Conservation (phyloP, 1,140 invertebrate genomes). For the Philotrypesis tridentata region DNA sequence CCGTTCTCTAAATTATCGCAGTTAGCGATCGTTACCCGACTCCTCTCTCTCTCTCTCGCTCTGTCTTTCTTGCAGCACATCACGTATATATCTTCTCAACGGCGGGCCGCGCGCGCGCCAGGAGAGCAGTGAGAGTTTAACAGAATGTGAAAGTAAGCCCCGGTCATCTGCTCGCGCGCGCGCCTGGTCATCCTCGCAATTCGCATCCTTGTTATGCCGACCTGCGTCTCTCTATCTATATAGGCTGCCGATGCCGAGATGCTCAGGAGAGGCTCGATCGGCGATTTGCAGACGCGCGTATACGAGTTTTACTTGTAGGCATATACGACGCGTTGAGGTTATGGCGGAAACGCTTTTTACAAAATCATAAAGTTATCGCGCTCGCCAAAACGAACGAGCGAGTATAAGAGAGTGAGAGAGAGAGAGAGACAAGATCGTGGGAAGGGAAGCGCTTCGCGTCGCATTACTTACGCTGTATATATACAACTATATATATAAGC, state of each 20-base stretch:
- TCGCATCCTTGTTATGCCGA: constrained; percentile 24
- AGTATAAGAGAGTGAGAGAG: too few relatives aligned
- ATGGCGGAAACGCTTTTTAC: constrained; percentile 13
- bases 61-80: background rate
- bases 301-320: background rate
- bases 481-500: background rate
- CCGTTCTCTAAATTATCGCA: constrained; percentile 4
- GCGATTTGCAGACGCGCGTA: background rate
- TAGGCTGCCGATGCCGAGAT: too few relatives aligned
- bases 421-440: constrained; percentile 59
- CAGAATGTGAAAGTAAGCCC: constrained; percentile 42
- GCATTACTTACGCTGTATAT: background rate
- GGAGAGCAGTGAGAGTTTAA: constrained; percentile 15
- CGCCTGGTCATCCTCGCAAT: constrained; percentile 27
- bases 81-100: background rate
- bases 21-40: constrained; percentile 20
- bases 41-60: background rate
- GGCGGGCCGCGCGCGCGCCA: background rate
- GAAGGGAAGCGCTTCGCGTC: constrained; percentile 46
- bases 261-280: too few relatives aligned
- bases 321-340: background rate
- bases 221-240: too few relatives aligned
- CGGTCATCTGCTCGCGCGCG: constrained; percentile 27
- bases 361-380: background rate
- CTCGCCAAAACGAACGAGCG: constrained; percentile 45